Percentiles rank a stretch among this genome's conserved stretches.
Conservation (phyloP, 1,140 invertebrate species). For the Laodelphax striatellus region DNA sequence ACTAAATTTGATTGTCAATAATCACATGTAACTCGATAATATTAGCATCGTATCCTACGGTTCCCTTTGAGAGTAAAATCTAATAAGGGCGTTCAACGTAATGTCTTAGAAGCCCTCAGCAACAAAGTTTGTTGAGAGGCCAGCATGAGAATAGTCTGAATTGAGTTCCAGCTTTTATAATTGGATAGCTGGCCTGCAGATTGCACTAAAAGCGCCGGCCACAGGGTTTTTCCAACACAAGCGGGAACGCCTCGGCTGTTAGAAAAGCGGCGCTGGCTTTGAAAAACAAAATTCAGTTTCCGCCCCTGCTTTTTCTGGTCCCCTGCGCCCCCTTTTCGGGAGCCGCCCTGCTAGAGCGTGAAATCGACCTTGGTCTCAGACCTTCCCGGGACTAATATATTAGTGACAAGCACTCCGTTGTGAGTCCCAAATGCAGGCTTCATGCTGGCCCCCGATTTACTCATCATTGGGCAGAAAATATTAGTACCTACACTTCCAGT, state of each 20-base stretch:
- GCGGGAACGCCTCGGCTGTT: constrained; percentile 24
- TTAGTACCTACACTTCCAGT: too few species aligned
- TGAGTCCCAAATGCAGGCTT: constrained; percentile 42
- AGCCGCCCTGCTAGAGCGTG: constrained; percentile 39
- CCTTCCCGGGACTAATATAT: constrained; percentile 38
- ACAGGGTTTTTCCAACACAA: constrained; percentile 39
- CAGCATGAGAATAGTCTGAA: constrained; percentile 46
- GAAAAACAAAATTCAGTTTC: constrained; percentile 1
- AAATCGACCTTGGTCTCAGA: constrained; percentile 38
- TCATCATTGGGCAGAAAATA: constrained; percentile 7
- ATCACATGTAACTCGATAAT: too few species aligned
- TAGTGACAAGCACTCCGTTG: constrained; percentile 41
- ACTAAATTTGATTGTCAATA: too few species aligned
- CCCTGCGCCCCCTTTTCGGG: constrained; percentile 37
- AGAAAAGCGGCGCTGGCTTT: constrained; percentile 23
- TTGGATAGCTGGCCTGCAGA: constrained; percentile 34
- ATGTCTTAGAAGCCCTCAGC: constrained; percentile 5
- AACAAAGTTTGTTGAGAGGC: constrained; percentile 21
- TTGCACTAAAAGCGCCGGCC: constrained; percentile 42
- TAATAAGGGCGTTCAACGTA: too few species aligned
- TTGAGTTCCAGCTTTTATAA: constrained; percentile 40
- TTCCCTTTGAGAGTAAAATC: too few species aligned
- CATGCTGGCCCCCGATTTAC: constrained; percentile 25
- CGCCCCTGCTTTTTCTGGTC: constrained; percentile 37
- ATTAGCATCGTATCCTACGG: too few species aligned